Percentiles rank a stretch among this genome's conserved stretches.
Conservation (phyloP, 2,797 vertebrate species). For the Peromyscus melanophrys region DNA sequence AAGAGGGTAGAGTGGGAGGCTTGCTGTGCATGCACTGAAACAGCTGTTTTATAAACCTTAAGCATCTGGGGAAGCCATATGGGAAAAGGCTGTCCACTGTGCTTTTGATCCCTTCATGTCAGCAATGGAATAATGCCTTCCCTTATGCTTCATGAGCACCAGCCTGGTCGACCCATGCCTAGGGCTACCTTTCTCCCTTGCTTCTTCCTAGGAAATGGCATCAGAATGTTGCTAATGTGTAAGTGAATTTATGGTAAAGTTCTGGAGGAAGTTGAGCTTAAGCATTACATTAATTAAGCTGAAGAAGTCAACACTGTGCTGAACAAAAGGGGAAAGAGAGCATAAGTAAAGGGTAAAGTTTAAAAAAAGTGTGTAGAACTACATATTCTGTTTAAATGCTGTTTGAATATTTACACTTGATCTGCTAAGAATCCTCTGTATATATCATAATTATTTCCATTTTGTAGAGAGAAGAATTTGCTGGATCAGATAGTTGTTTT, state of each 20-base stretch:
- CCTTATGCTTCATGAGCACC: constrained; percentile 46
- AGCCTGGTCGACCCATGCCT: background rate
- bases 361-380: constrained; percentile 12
- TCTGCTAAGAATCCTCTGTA: background rate
- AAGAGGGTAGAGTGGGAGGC: constrained; percentile 6
- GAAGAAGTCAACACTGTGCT: background rate
- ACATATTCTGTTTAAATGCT: background rate
- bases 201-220: constrained; percentile 19
- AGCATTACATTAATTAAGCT: constrained; percentile 17
- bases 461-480: constrained; percentile 34
- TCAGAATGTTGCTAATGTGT: constrained; percentile 29
- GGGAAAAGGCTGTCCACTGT: constrained; percentile 51
- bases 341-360: constrained; percentile 22
- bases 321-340: background rate
- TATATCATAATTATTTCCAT: constrained; percentile 31
- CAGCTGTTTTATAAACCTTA: constrained; percentile 75
- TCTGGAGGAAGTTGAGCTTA: background rate
- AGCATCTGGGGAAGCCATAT: constrained; percentile 76
- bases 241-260: constrained; percentile 44
- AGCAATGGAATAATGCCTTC: constrained; percentile 16
- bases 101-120: constrained; percentile 61
- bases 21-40: constrained; percentile 60
- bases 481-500: constrained; percentile 18
- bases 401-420: constrained; percentile 44
- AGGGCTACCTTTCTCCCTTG: background rate